phyloP scores from a whole-genome alignment of 2,888 invertebrate species.

The Netelia fuscicornis region DNA sequence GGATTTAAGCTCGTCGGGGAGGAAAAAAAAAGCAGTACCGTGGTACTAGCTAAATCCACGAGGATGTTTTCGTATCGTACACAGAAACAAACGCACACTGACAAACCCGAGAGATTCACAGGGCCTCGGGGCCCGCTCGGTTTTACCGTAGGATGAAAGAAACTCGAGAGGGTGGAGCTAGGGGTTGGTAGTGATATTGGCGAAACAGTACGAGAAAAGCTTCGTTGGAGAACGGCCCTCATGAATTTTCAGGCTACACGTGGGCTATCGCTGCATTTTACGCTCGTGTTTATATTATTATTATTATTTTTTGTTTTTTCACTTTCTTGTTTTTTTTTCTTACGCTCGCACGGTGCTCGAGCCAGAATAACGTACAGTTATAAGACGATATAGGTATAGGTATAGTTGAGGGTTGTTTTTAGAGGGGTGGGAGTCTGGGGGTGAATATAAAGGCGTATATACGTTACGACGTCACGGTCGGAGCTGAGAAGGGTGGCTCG shows the following conservation, averaged over 20 bases:
- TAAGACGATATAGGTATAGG: neutral
- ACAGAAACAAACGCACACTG: neutral
- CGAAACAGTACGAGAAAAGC: neutral
- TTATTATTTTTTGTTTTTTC: neutral
- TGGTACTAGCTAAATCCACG: constrained; percentile 23
- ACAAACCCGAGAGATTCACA: too few relatives aligned
- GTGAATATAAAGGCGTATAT: neutral
- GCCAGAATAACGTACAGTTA: neutral
- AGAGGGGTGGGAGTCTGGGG: neutral
- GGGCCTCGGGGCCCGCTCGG: neutral
- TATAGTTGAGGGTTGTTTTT: neutral
- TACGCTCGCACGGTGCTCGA: neutral
- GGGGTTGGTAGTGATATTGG: constrained; percentile 3
- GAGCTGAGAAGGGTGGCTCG: neutral
- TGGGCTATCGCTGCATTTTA: neutral
- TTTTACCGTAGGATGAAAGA: constrained; percentile 3
- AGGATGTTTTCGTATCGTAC: constrained; percentile 23
- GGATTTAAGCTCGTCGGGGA: constrained; percentile 22
- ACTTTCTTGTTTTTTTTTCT: neutral
- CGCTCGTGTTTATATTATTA: neutral
- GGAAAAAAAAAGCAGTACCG: constrained; percentile 5
- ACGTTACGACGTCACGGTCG: neutral
- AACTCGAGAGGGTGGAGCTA: neutral
- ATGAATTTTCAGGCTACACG: constrained; percentile 11
- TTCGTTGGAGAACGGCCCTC: constrained; percentile 4